phyloP scores from a whole-genome alignment of 2,797 vertebrate species.

The Antennarius maculatus region DNA sequence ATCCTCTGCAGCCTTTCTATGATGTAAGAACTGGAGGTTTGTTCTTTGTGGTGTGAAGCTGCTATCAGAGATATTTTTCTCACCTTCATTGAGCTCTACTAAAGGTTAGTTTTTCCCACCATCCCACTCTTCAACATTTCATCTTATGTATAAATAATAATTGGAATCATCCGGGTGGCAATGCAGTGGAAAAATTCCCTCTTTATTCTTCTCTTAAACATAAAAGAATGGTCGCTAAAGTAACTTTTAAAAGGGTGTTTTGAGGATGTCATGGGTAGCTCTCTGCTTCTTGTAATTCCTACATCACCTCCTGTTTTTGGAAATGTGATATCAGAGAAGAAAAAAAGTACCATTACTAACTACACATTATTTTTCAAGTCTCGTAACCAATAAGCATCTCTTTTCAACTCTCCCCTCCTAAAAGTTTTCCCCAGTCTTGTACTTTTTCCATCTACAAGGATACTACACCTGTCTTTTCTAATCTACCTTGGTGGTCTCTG shows the following conservation, averaged over 20 bases:
- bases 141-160: slow-evolving; percentile 45
- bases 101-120: slow-evolving; percentile 64
- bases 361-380: slow-evolving; percentile 21
- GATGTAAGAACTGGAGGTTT: slow-evolving; percentile 38
- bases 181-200: slow-evolving; percentile 9
- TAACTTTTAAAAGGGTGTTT: slow-evolving; percentile 31
- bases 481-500: slow-evolving; percentile 23
- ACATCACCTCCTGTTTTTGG: not conserved
- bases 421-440: slow-evolving; percentile 34
- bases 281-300: not conserved
- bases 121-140: slow-evolving; percentile 42
- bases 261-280: slow-evolving; percentile 12
- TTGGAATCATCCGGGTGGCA: slow-evolving; percentile 24
- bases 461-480: slow-evolving; percentile 40
- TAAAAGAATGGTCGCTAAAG: too few species aligned
- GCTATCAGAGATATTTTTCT: slow-evolving; percentile 56
- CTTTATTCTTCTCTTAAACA: slow-evolving; percentile 10
- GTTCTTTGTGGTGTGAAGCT: slow-evolving; percentile 40
- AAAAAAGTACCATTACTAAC: slow-evolving; percentile 7
- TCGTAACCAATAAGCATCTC: slow-evolving; percentile 26
- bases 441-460: slow-evolving; percentile 32
- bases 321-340: slow-evolving; percentile 20
- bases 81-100: slow-evolving; percentile 60
- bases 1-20: slow-evolving; percentile 33
- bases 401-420: slow-evolving; percentile 18